Conservation (phyloP, 2,797 vertebrate species). For the Epinephelus coioides region DNA sequence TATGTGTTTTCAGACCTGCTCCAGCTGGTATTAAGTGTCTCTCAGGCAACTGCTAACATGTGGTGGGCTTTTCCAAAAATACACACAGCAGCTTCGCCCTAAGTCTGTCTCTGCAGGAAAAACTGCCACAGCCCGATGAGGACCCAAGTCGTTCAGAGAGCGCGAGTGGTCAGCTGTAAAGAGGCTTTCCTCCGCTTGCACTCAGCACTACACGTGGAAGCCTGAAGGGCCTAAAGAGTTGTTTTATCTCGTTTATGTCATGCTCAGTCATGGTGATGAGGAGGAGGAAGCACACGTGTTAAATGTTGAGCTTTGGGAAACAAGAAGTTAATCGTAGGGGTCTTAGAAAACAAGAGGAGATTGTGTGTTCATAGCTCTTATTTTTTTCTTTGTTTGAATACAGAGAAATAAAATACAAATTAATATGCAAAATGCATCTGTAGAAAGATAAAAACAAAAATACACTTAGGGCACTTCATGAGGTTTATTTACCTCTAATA, state of each 20-base stretch:
- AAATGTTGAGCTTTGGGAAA: neutral
- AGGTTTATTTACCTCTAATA: slow-evolving; percentile 48
- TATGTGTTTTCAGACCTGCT: slow-evolving; percentile 24
- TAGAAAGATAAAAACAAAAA: slow-evolving; percentile 4
- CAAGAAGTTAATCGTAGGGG: neutral
- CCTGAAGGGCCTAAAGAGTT: slow-evolving; percentile 31
- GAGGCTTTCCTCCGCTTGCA: slow-evolving; percentile 26
- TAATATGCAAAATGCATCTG: neutral
- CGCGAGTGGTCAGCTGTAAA: slow-evolving; percentile 37
- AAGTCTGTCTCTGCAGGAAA: slow-evolving; percentile 21
- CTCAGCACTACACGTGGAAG: slow-evolving; percentile 19
- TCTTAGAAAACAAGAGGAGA: neutral
- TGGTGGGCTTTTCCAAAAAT: slow-evolving; percentile 37
- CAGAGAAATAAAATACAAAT: neutral
- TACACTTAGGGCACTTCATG: neutral
- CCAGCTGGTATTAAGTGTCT: slow-evolving; percentile 25
- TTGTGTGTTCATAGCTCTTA: neutral
- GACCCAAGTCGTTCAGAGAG: slow-evolving; percentile 11
- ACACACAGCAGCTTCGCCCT: slow-evolving; percentile 12
- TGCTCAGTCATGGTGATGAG: slow-evolving; percentile 38
- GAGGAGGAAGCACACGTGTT: slow-evolving; percentile 5
- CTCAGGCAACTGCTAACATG: slow-evolving; percentile 13
- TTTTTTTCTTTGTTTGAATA: neutral
- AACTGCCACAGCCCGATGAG: slow-evolving; percentile 9
- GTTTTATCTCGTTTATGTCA: slow-evolving; percentile 47